Base-by-base conservation (phyloP, 2,113 vertebrate genomes). In the Sylvia atricapilla region DNA sequence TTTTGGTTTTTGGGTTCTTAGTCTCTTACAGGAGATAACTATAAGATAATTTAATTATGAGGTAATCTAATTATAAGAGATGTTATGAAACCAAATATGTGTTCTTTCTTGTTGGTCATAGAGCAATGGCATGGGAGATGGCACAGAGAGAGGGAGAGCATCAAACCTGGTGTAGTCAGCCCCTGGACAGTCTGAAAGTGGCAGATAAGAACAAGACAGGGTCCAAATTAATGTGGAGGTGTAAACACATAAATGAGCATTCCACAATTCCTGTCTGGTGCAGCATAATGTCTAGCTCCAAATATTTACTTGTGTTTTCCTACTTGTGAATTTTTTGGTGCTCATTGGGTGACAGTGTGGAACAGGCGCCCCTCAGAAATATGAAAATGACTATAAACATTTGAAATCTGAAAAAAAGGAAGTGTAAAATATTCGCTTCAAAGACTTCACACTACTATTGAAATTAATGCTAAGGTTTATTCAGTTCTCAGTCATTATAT, bases 341-440 rank as follows among this genome's bases (percentile, higher is more conserved):
- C 6, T 55, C n/a, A 44, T 10, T 17, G 28, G 0, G 0, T 24
- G 37, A 44, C 7, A 24, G 1, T 39, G 21, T 31, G 11, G 33
- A 62, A 44, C 6, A 55, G 1, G 2, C 20, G 15, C 1, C 0
- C 18, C n/a, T 91, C 52, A 73, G 58, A 64, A 78, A 87, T 11
- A 56, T 27, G 9, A 43, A 59, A 84, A 44, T 67, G 47, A 43
- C 3, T 3, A 25, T 39, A 31, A 92, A 60, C 0, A 6, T 55
- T 39, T 74, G 17, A 74, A 49, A 88, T 56, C 4, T 23, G 7
- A 27, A 62, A 33, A 37, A 49, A 35, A 1, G 28, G 18, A 75
- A 62, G 25, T 21, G 2, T 9, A 64, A 62, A 46, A 3, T 0
- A 0, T 33, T 81, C 21, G 23, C 20, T 78, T 7, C 10, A 23